A percentile compares a stretch with the other conserved stretches of the same genome.
These are phyloP conservation scores for Forficula auricularia DNA, from an alignment of 1,140 invertebrate genomes.

Conservation along the genomic window DNA sequence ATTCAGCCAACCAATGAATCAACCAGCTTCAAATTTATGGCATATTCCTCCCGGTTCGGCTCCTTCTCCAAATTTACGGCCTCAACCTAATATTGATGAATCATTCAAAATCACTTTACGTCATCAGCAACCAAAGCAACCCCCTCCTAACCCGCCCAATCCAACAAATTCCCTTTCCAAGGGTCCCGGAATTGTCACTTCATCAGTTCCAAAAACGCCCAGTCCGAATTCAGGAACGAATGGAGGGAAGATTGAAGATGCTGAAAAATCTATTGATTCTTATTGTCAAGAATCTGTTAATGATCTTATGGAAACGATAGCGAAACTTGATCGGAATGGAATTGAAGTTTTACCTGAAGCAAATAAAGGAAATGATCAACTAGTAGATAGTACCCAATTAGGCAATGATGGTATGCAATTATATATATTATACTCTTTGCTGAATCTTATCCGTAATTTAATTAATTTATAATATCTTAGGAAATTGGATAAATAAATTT, in stretches of 20 bases:
- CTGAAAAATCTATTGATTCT: constrained; percentile 45
- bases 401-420: no score
- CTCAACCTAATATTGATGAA: constrained; percentile 23
- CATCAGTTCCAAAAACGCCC: constrained; percentile 64
- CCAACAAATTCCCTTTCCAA: constrained; percentile 23
- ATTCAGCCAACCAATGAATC: no score
- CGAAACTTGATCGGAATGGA: constrained; percentile 63
- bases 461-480: no score
- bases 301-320: constrained; percentile 66
- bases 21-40: no score
- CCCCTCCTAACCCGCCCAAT: constrained; percentile 11
- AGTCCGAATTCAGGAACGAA: constrained; percentile 38
- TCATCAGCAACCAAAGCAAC: constrained; percentile 20
- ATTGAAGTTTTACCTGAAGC: constrained; percentile 47
- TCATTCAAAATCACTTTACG: constrained; percentile 47
- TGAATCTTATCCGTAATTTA: no score
- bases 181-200: constrained; percentile 38
- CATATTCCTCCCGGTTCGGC: constrained; percentile 7
- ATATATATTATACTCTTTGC: constrained; percentile 2
- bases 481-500: no score
- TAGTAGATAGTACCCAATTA: no score
- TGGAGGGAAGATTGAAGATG: constrained; percentile 27
- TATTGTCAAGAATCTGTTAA: constrained; percentile 63
- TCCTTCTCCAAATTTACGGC: constrained; percentile 18
- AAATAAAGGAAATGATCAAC: constrained; percentile 18